Conservation (phyloP, 2,113 vertebrate species). For the Lathamus discolor region DNA sequence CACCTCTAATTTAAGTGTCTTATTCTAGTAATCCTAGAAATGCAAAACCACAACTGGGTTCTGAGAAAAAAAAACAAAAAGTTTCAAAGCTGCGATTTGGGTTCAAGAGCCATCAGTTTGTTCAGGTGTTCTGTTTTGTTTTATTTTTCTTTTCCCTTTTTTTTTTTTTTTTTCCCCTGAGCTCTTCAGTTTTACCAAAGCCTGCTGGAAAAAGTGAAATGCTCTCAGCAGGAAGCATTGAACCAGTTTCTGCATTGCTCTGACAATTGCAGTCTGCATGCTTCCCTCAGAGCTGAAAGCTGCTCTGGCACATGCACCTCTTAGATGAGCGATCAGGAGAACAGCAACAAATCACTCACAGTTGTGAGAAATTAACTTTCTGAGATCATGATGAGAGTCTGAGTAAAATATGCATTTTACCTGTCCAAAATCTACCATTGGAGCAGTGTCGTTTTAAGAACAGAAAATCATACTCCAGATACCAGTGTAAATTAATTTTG, state of each 20-base stretch:
- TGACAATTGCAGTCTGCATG: not conserved
- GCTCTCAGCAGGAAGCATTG: not conserved
- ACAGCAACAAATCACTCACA: not conserved
- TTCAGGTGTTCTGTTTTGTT: not conserved
- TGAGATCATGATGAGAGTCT: not conserved
- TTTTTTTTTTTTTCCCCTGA: rapidly evolving
- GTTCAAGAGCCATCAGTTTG: not conserved
- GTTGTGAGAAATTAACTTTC: not conserved
- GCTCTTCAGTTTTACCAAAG: not conserved
- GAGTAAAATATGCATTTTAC: not conserved
- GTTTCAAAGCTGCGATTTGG: not conserved
- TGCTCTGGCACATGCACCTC: not conserved
- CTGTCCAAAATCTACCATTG: not conserved
- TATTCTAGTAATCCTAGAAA: not conserved
- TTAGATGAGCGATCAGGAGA: not conserved
- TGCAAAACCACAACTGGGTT: not conserved
- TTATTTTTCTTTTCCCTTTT: not conserved
- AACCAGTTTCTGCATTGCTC: not conserved
- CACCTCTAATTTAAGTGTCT: not conserved
- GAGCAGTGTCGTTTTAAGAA: not conserved
- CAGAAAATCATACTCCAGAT: not conserved
- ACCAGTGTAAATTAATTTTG: not conserved
- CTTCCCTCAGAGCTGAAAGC: not conserved
- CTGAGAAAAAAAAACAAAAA: not conserved
- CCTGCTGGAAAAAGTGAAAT: not conserved